These are phyloP conservation scores for Corythornis cristatus DNA, from an alignment of 2,113 vertebrate genomes.

Conservation along the genomic window DNA sequence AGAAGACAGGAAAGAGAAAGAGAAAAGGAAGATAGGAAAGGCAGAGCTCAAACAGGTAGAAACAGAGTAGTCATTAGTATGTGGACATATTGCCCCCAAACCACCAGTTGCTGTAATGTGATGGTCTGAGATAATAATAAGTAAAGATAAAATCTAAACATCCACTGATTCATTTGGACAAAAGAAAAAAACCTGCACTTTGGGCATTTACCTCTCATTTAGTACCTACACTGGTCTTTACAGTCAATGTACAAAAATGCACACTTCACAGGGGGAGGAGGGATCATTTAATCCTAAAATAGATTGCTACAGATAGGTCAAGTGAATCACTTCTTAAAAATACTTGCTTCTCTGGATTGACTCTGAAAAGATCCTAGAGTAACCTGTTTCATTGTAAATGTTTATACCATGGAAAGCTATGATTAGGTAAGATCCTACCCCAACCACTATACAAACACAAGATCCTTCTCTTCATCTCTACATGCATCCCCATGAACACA, in stretches of 20 bases:
- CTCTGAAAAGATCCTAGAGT: neutral
- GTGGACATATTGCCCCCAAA: neutral
- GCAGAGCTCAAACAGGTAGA: neutral
- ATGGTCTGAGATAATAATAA: neutral
- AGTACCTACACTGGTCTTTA: neutral
- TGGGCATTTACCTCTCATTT: neutral
- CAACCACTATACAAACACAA: neutral
- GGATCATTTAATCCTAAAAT: neutral
- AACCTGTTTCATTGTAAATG: neutral
- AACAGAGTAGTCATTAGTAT: neutral
- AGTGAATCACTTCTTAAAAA: conserved; percentile 32
- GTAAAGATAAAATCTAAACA: neutral
- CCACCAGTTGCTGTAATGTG: neutral
- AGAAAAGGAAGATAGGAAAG: neutral
- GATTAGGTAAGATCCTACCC: neutral
- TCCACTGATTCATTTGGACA: neutral
- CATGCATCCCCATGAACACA: neutral
- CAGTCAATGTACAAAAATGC: neutral
- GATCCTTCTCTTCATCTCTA: neutral
- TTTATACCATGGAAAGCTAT: neutral
- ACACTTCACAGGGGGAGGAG: neutral
- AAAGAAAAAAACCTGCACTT: neutral
- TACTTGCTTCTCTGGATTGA: neutral
- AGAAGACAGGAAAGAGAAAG: neutral
- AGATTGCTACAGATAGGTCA: conserved; percentile 36